These are phyloP conservation scores for Solea senegalensis DNA, from an alignment of 2,113 vertebrate genomes.

Conservation along the genomic window DNA sequence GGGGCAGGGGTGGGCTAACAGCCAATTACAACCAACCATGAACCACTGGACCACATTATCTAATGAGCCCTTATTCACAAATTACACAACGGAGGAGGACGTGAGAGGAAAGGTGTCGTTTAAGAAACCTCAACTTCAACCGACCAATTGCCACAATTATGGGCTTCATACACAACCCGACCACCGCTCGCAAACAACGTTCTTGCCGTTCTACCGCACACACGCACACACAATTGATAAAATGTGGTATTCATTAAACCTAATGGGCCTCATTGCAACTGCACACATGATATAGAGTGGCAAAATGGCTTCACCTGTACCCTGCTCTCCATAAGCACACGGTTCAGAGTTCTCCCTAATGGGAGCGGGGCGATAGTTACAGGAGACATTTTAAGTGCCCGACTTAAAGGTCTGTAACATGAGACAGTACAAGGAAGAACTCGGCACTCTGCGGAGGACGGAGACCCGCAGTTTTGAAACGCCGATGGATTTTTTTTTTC, in stretches of 20 bases:
- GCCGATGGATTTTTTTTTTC: slow-evolving; percentile 1
- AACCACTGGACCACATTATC: slow-evolving; percentile 62
- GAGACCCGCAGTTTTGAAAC: slow-evolving; percentile 15
- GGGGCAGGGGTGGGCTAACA: slow-evolving; percentile 52
- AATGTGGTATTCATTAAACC: slow-evolving; percentile 78
- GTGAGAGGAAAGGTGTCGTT: slow-evolving; percentile 27
- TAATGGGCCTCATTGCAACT: slow-evolving; percentile 65
- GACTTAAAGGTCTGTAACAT: slow-evolving; percentile 70
- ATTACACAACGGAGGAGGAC: slow-evolving; percentile 62
- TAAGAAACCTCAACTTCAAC: slow-evolving; percentile 21
- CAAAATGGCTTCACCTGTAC: slow-evolving; percentile 65
- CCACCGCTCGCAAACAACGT: slow-evolving; percentile 33
- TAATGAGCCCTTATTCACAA: slow-evolving; percentile 72
- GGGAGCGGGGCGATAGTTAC: slow-evolving; percentile 66
- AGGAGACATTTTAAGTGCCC: slow-evolving; percentile 76
- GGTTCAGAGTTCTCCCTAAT: slow-evolving; percentile 54
- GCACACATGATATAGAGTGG: slow-evolving; percentile 48
- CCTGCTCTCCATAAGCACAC: slow-evolving; percentile 41
- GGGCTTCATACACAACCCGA: slow-evolving; percentile 28
- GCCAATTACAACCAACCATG: slow-evolving; percentile 67
- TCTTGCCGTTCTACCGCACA: slow-evolving; percentile 13
- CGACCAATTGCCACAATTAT: slow-evolving; percentile 37
- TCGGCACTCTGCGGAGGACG: slow-evolving; percentile 33
- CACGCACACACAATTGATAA: slow-evolving; percentile 61
- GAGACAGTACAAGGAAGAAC: slow-evolving; percentile 52